These are phyloP conservation scores for Lampris megalopsis DNA, from an alignment of 2,113 vertebrate genomes.

Conservation along the genomic window DNA sequence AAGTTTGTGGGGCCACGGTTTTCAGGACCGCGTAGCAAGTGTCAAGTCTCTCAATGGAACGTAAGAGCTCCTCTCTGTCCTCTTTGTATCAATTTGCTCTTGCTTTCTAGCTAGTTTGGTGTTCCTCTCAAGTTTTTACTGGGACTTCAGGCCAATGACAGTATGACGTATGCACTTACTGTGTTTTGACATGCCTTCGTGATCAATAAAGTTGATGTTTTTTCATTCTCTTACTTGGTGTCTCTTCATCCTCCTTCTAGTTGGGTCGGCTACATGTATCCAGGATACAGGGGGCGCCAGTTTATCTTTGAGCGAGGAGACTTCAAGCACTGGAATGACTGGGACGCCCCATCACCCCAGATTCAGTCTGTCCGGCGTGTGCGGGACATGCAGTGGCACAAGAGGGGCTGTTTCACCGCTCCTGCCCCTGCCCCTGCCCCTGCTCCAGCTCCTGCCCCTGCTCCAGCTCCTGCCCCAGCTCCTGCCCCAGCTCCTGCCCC, in stretches of 20 bases:
- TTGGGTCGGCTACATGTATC: constrained; percentile 94
- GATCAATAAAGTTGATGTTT: not conserved
- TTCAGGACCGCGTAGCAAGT: constrained; percentile 92
- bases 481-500: constrained; percentile 18
- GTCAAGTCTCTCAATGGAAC: constrained; percentile 89
- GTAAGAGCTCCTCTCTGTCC: constrained; percentile 80
- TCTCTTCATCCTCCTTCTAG: constrained; percentile 68
- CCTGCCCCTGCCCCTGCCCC: constrained; percentile 61
- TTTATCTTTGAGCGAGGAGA: constrained; percentile 91
- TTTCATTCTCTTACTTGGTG: not conserved
- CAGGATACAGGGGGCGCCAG: constrained; percentile 92
- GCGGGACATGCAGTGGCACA: constrained; percentile 95
- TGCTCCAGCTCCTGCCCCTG: constrained; percentile 47
- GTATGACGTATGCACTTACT: too few relatives aligned
- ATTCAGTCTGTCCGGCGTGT: constrained; percentile 92
- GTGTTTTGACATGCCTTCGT: too few relatives aligned
- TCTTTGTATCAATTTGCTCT: not conserved
- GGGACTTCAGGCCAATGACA: too few relatives aligned
- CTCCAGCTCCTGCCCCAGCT: constrained; percentile 48
- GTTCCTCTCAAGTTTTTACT: not conserved
- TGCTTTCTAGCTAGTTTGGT: not conserved
- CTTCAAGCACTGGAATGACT: constrained; percentile 95
- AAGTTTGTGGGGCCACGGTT: constrained; percentile 94
- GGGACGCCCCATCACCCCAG: constrained; percentile 88
- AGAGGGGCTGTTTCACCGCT: constrained; percentile 82